Base-by-base conservation (phyloP, 2,113 vertebrate species). In the Clupea harengus region DNA sequence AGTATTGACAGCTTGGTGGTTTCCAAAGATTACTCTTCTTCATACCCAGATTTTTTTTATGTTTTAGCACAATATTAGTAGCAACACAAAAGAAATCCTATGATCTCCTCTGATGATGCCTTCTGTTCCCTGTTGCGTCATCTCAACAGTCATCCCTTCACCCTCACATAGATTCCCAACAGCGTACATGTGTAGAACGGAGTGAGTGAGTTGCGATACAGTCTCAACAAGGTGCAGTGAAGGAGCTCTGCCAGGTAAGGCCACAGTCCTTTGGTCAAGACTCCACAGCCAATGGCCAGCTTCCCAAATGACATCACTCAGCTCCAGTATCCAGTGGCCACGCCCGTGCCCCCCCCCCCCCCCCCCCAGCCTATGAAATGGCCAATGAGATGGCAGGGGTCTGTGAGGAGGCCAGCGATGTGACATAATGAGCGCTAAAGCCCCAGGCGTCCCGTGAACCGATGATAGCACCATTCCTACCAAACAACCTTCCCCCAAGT, bases 391-490 rank as follows among this genome's bases (percentile, higher is more conserved):
- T 20, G 18, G 0, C 13, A 50, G 45, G 44, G 80, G 52, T 60
- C 57, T 50, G 57, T 45, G 25, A 83, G 18, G 67, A 83, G 46
- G 39, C 81, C 50, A 45, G 85, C 15, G 22, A 46, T 75, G 81
- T 60, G 54, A 60, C 54, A 18, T 60, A 57, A 81, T 39, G 50
- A 49, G 75, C 18, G 54, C 82, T 81, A 54, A 47, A 22, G 57
- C 54, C 22, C 54, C 54, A 60, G 75, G 18, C 85, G 50, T n/a
- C n/a, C 45, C 52, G 45, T 32, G 46, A 15, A 49, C 82, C 45
- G 80, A 49, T 75, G n/a, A 49, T 84, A 88, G 95, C 94, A 94
- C 93, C 93, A 92, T 92, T 94, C 89, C 89, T 93, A 78, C 2
- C 2, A 90, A 92, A 89, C 91, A 89, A 85, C 82, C 88, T 39